Conservation (phyloP, 2,797 vertebrate genomes). For the Periophthalmus magnuspinnatus region DNA sequence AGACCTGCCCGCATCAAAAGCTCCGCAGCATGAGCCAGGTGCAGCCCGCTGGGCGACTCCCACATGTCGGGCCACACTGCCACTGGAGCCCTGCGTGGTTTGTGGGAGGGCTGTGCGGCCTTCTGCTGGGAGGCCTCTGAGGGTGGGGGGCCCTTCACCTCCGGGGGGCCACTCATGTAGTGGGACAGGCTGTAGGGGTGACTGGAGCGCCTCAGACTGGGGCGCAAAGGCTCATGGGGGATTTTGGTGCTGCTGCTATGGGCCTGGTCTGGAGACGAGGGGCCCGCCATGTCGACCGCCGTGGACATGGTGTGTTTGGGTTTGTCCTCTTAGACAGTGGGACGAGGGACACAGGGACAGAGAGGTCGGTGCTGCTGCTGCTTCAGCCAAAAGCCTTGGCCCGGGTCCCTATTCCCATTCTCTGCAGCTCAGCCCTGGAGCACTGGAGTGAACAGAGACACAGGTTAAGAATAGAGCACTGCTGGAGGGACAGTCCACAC, state of each 20-base stretch:
- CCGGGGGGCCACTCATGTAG: conserved; percentile 87
- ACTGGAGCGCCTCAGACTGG: conserved; percentile 92
- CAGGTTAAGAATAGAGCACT: conserved; percentile 70
- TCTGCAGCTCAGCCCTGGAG: conserved; percentile 73
- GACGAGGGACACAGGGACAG: conserved; percentile 44
- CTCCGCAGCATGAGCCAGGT: conserved; percentile 95
- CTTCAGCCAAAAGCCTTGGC: conserved; percentile 78
- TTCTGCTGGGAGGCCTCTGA: conserved; percentile 86
- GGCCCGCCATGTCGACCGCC: conserved; percentile 78
- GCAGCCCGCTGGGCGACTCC: conserved; percentile 91
- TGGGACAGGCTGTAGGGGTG: conserved; percentile 88
- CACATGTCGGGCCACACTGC: conserved; percentile 85
- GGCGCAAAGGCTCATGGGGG: conserved; percentile 95
- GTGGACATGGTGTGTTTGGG: conserved; percentile 64
- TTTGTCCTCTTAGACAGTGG: conserved; percentile 55
- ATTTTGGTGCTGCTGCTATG: conserved; percentile 94
- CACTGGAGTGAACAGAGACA: conserved; percentile 66
- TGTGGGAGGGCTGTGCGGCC: conserved; percentile 83
- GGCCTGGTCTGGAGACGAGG: conserved; percentile 85
- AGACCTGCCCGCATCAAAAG: conserved; percentile 92
- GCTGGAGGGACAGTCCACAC: conserved; percentile 40
- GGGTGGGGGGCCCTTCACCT: conserved; percentile 89
- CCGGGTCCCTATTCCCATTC: conserved; percentile 78
- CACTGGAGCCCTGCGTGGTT: conserved; percentile 85
- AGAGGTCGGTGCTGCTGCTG: conserved; percentile 70